These are phyloP conservation scores for Rhagonycha fulva DNA, from an alignment of 2,888 invertebrate species.

Conservation along the genomic window DNA sequence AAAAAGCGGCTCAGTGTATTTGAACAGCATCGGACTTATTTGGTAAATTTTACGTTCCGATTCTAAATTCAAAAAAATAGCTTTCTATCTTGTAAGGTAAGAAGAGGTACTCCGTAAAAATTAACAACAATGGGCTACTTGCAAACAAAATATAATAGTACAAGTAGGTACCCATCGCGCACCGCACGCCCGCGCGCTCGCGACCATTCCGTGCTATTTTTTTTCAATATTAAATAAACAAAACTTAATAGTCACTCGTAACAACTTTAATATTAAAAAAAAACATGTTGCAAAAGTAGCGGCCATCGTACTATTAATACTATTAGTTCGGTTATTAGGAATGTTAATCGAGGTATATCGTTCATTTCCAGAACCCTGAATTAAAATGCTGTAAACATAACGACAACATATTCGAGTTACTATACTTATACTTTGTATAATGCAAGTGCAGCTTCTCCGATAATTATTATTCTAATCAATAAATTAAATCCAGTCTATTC, in stretches of 20 bases:
- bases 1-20: conserved; percentile 41
- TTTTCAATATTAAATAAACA: not conserved
- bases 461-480: not conserved
- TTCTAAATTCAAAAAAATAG: not conserved
- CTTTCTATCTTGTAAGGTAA: not conserved
- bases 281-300: conserved; percentile 17
- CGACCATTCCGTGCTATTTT: not conserved
- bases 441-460: not conserved
- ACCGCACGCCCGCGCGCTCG: not conserved
- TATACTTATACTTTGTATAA: not conserved
- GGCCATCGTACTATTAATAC: conserved; percentile 30
- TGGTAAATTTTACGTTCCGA: conserved; percentile 9
- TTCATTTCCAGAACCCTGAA: conserved; percentile 23
- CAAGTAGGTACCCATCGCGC: not conserved
- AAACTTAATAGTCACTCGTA: not conserved
- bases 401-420: not conserved
- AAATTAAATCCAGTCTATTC: conserved; percentile 27
- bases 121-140: not conserved
- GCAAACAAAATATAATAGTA: not conserved
- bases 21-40: conserved; percentile 40
- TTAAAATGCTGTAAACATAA: conserved; percentile 4
- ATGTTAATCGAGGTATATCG: conserved; percentile 33
- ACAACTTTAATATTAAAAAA: conserved; percentile 14
- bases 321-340: conserved; percentile 31
- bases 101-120: not conserved